These are phyloP conservation scores for Herpetotheres cachinnans DNA, from an alignment of 2,113 vertebrate species.

Conservation along the genomic window DNA sequence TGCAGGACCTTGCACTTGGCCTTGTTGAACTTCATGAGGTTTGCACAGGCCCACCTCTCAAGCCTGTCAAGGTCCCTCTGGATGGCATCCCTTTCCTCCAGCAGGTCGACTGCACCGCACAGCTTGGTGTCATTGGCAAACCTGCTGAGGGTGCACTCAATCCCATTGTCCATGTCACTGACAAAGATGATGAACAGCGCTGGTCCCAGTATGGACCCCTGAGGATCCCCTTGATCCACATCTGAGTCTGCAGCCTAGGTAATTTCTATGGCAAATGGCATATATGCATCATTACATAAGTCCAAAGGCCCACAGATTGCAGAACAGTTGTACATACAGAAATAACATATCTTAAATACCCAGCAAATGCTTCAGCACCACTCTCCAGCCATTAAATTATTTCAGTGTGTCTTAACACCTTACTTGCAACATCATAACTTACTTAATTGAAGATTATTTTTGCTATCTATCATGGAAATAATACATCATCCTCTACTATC, in stretches of 20 bases:
- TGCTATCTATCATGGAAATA: not conserved
- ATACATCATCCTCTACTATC: not conserved
- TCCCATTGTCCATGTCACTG: no score
- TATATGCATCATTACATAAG: not conserved
- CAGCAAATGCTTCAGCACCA: not conserved
- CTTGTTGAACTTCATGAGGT: no score
- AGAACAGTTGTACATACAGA: not conserved
- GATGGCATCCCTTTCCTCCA: no score
- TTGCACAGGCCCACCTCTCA: no score
- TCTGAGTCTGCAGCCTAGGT: not conserved
- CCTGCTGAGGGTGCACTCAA: no score
- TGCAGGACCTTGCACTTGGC: no score
- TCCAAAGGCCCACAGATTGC: not conserved
- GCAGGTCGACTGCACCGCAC: no score
- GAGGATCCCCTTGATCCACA: not conserved
- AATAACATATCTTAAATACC: not conserved
- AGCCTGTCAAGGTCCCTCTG: no score
- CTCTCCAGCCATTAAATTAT: not conserved
- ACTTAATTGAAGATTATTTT: not conserved
- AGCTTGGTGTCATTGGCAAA: no score
- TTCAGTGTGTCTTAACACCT: not conserved
- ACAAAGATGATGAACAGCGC: no score
- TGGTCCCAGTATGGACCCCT: no score
- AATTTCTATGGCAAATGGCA: not conserved
- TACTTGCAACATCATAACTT: not conserved